Base-by-base conservation (phyloP, 2,113 vertebrate genomes). In the Climacteris rufus region DNA sequence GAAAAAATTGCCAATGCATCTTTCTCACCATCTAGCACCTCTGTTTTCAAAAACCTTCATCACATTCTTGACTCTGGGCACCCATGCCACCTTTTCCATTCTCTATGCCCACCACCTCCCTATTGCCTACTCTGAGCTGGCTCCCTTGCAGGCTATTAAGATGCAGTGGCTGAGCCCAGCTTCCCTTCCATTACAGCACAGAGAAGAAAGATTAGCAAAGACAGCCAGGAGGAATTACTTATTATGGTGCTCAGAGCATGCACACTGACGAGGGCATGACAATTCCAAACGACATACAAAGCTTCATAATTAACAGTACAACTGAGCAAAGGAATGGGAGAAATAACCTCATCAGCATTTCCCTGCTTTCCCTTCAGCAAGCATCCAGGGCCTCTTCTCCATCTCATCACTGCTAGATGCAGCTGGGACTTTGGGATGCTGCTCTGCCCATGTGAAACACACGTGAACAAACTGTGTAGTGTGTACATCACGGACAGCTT, bases 211-310 rank as follows among this genome's bases (percentile, higher is more conserved):
- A 77, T 90, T 78, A 95, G 75, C 64, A 71, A 74, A 91, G 89
- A 90, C 87, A 93, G 53, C 57, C 64, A 63, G 81, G 72, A 96
- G 69, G n/a, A 96, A 92, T 75, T 65, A 88, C 94, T 97, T 96
- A 91, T 88, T 96, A 84, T 3, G 1, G 83, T 59, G 61, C 89
- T 92, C 71, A 77, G 64, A 83, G 86, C 54, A 90, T 31, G 70
- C 77, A 79, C 5, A 0, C 52, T 71, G 86, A 90, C 0, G 47
- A 94, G 75, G n/a, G 42, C 78, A 86, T 33, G 75, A 91, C 84
- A 93, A 74, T 78, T 95, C 87, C 81, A 94, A 92, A 91, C 72
- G 1, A 65, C 0, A 0, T 83, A 93, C 63, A 89, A 83, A 95
- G 83, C 64, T 87, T 82, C 71, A 33, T 80, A 93, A 92, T 95